These are phyloP conservation scores for Dasysyrphus albostriatus DNA, from an alignment of 2,888 invertebrate genomes.

Conservation along the genomic window DNA sequence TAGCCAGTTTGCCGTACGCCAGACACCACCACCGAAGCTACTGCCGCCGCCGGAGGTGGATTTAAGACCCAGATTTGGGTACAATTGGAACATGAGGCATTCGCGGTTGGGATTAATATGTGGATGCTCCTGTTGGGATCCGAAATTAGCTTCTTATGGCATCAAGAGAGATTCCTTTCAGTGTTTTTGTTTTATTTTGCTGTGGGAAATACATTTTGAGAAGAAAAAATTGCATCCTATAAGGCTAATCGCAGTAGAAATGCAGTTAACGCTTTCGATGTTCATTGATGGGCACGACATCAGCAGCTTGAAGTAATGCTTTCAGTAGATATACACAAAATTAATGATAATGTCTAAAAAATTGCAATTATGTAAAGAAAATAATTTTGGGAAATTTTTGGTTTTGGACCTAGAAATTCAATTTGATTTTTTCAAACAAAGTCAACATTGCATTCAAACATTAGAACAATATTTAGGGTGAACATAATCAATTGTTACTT, in stretches of 20 bases:
- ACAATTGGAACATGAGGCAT: conserved; percentile 14
- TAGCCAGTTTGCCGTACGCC: conserved; percentile 31
- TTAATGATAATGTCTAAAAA: conserved; percentile 57
- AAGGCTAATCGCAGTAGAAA: conserved; percentile 36
- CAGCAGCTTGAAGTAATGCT: conserved; percentile 21
- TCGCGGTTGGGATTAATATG: conserved; percentile 64
- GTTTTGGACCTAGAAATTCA: too few relatives aligned
- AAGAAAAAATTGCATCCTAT: conserved; percentile 62
- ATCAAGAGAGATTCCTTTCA: conserved; percentile 35
- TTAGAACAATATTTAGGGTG: too few relatives aligned
- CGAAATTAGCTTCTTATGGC: conserved; percentile 33
- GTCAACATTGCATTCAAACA: too few relatives aligned
- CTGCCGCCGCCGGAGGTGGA: conserved; percentile 34
- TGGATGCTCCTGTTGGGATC: conserved; percentile 65
- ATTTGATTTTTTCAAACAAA: too few relatives aligned
- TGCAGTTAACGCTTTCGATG: conserved; percentile 40
- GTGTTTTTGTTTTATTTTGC: background rate
- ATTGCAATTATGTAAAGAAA: conserved; percentile 1
- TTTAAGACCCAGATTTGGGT: conserved; percentile 65
- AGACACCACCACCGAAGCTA: background rate
- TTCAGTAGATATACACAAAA: conserved; percentile 34
- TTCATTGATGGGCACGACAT: conserved; percentile 26
- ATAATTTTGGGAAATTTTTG: background rate
- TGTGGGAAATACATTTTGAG: conserved; percentile 60
- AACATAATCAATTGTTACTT: too few relatives aligned